Conservation (phyloP, 2,888 invertebrate species). For the Himalopsyche japonica region DNA sequence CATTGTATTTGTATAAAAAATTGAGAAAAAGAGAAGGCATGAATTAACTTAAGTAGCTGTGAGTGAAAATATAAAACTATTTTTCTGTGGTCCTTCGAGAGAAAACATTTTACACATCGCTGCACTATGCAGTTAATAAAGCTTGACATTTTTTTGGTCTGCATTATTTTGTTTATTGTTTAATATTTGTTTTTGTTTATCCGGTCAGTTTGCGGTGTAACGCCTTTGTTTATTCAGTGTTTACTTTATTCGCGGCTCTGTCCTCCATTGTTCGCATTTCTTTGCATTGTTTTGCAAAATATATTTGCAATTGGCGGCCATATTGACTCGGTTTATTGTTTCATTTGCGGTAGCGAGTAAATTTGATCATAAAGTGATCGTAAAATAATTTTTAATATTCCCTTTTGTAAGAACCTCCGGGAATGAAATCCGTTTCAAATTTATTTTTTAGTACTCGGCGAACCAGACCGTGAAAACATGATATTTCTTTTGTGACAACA, state of each 20-base stretch:
- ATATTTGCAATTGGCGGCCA: background rate
- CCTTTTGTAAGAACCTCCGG: background rate
- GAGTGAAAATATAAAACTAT: no score
- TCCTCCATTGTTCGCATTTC: background rate
- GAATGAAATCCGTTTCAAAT: background rate
- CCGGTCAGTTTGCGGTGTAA: conserved; percentile 1
- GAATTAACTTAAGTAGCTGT: no score
- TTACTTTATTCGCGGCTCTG: background rate
- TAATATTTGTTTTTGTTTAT: background rate
- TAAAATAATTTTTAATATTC: background rate
- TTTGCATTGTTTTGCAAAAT: background rate
- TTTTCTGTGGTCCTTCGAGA: background rate
- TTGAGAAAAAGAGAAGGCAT: no score
- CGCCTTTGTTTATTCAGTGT: conserved; percentile 1
- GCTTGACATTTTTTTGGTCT: background rate
- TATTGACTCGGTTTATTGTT: background rate
- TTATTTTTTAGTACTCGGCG: background rate
- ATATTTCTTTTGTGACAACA: no score
- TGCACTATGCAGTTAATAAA: background rate
- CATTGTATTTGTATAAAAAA: no score
- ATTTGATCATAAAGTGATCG: background rate
- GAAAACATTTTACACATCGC: background rate
- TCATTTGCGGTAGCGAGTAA: background rate
- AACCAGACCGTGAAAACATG: no score
- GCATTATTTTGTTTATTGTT: background rate